Base-by-base conservation (phyloP, 2,888 invertebrate genomes). In the Acanthococcus lagerstroemiae region DNA sequence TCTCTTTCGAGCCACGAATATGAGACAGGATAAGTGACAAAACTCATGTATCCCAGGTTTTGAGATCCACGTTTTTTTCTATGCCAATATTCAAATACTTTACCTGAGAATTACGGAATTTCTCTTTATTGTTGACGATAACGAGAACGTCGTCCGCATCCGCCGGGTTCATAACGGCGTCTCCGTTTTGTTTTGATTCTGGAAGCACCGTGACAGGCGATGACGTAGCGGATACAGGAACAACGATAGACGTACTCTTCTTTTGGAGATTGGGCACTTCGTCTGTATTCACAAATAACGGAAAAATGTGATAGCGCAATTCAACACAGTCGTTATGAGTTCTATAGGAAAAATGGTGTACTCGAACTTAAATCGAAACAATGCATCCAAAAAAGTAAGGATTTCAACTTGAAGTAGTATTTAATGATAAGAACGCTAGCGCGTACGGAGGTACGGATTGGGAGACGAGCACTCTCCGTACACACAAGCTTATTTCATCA, bases 111-210 rank as follows among this genome's bases (percentile, higher is more conserved):
- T 50, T 61, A 61, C 61, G 61, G 12, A 48, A 52, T 61, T 61
- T 61, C n/a, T 50, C 68, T 30, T 60, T 67, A 67, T 72, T 72
- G 66, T 73, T 74, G 37, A 72, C 71, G 15, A 74, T 71, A 55
- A 74, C 73, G 26, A 70, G 72, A 6, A 73, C 65, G 75, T 78
- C 75, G 74, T 78, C 72, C 73, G 72, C 72, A 66, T 78, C 76
- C 12, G 65, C 25, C n/a, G 69, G 60, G 37, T 69, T 68, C 19
- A 70, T 55, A 24, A 65, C 60, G 45, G 68, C 66, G 24, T 70
- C 70, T 1, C 71, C 72, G 54, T 72, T 71, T 26, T 67, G 61
- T 69, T 69, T 69, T 44, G 30, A 27, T 56, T 61, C 55, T n/a
- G 56, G 46, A 54, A 55, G 56, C 57, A 65, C 55, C 15, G 65